Conservation (phyloP, 2,888 invertebrate genomes). For the Boloria selene region DNA sequence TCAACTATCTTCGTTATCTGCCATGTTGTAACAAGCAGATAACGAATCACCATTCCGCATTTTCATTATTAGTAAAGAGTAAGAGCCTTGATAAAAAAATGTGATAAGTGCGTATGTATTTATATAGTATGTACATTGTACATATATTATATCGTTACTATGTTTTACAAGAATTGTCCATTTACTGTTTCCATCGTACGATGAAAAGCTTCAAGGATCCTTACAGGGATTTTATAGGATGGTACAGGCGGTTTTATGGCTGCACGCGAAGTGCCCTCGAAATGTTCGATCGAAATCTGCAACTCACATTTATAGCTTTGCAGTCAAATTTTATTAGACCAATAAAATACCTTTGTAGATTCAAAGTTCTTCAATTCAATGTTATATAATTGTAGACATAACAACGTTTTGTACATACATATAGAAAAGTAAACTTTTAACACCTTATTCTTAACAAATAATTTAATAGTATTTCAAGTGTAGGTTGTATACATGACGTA, state of each 20-base stretch:
- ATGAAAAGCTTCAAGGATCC: slow-evolving; percentile 53
- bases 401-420: not conserved
- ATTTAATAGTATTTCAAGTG: too few relatives aligned
- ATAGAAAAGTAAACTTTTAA: too few relatives aligned
- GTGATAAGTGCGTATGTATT: too few relatives aligned
- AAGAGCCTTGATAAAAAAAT: too few relatives aligned
- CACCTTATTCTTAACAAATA: too few relatives aligned
- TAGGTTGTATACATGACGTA: too few relatives aligned
- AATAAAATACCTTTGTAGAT: slow-evolving; percentile 18
- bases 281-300: slow-evolving; percentile 55
- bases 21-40: too few relatives aligned
- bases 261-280: slow-evolving; percentile 58
- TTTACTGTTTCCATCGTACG: slow-evolving; percentile 46
- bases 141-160: not conserved
- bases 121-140: not conserved
- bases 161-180: slow-evolving; percentile 15
- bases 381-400: not conserved
- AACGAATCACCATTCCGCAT: too few relatives aligned
- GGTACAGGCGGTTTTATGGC: slow-evolving; percentile 68
- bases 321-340: slow-evolving; percentile 24
- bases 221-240: slow-evolving; percentile 65
- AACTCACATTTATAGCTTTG: slow-evolving; percentile 39
- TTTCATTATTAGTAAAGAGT: too few relatives aligned
- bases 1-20: too few relatives aligned
- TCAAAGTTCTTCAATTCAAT: slow-evolving; percentile 5